Conservation (phyloP, 2,888 invertebrate genomes). For the Lucinisca nassula region DNA sequence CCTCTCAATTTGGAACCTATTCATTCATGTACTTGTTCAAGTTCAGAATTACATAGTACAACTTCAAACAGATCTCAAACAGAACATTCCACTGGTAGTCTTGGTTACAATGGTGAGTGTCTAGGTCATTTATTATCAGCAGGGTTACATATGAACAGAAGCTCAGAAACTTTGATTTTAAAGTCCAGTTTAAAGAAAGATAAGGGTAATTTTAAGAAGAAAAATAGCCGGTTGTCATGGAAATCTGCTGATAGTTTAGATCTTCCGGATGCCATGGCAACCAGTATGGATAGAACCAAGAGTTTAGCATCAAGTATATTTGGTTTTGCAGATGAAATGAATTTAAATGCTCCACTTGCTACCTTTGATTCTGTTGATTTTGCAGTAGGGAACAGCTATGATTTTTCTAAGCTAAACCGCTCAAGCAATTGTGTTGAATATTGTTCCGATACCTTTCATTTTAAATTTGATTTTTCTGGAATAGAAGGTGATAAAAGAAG, state of each 20-base stretch:
- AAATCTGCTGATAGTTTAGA: constrained; percentile 81
- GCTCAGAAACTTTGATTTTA: constrained; percentile 74
- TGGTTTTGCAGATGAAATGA: constrained; percentile 76
- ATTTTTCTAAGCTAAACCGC: constrained; percentile 61
- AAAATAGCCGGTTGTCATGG: constrained; percentile 76
- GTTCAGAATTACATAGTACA: constrained; percentile 10
- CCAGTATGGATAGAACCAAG: constrained; percentile 76
- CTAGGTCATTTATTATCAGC: constrained; percentile 64
- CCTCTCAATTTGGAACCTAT: background rate
- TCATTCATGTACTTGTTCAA: constrained; percentile 13
- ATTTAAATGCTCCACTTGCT: constrained; percentile 78
- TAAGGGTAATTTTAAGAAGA: constrained; percentile 65
- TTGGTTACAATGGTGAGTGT: constrained; percentile 75
- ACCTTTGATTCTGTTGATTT: constrained; percentile 81
- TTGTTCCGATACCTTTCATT: constrained; percentile 75
- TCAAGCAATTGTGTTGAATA: constrained; percentile 63
- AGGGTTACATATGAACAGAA: constrained; percentile 64
- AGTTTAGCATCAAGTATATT: constrained; percentile 79
- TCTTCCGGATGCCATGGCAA: constrained; percentile 72
- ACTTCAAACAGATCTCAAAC: constrained; percentile 30
- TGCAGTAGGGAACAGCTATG: constrained; percentile 72
- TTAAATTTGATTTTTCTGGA: constrained; percentile 80
- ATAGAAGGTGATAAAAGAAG: constrained; percentile 69
- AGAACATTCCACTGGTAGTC: constrained; percentile 59
- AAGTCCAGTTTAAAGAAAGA: constrained; percentile 76